phyloP scores from a whole-genome alignment of 2,797 vertebrate genomes.

The Sphenopsis melanotis region DNA sequence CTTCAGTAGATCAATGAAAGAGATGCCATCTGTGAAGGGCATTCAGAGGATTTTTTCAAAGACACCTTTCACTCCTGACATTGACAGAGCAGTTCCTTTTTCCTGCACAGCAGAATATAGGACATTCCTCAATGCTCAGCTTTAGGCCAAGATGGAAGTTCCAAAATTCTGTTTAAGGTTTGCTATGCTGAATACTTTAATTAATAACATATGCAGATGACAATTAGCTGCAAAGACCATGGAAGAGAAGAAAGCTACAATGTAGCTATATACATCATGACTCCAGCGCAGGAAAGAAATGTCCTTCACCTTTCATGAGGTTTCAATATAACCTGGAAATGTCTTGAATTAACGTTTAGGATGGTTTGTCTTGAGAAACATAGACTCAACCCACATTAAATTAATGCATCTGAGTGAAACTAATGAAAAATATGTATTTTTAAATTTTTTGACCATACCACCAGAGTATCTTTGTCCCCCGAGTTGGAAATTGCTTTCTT shows the following conservation, averaged over 20 bases:
- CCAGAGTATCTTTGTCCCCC: background rate
- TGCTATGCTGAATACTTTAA: background rate
- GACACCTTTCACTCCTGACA: background rate
- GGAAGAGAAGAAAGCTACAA: background rate
- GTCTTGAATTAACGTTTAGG: background rate
- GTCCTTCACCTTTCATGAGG: background rate
- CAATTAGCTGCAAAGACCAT: background rate
- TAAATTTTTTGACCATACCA: background rate
- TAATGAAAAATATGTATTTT: background rate
- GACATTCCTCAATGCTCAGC: background rate
- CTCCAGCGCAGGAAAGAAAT: background rate
- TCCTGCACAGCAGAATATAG: background rate
- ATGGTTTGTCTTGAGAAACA: background rate
- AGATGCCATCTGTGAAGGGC: background rate
- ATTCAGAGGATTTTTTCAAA: background rate
- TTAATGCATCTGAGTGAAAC: background rate
- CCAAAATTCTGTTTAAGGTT: background rate
- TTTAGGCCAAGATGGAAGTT: background rate
- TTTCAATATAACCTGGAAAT: background rate
- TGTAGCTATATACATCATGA: background rate
- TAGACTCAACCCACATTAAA: accelerated
- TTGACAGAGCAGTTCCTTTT: background rate
- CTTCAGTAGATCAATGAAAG: background rate
- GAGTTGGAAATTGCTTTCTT: background rate
- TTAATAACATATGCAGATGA: background rate